Conservation (phyloP, 2,888 invertebrate genomes). For the Drosophila leonis region DNA sequence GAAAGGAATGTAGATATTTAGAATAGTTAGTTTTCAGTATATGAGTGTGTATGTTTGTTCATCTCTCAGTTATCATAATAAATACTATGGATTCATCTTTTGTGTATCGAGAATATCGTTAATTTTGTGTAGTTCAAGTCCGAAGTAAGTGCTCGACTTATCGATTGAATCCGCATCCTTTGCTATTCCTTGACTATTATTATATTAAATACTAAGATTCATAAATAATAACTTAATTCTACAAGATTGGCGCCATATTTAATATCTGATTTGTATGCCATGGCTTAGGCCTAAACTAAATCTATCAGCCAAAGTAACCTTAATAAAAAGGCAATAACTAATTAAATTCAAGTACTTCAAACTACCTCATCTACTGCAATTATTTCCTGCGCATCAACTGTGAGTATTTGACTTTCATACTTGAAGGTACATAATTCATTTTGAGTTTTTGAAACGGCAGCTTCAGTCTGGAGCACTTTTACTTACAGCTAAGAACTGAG, state of each 20-base stretch:
- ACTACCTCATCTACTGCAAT: neutral
- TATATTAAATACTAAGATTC: too few relatives aligned
- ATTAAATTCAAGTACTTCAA: neutral
- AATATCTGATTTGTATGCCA: neutral
- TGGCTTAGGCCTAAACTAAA: neutral
- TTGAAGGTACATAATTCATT: neutral
- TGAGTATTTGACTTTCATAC: neutral
- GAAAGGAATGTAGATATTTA: neutral
- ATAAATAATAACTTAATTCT: too few relatives aligned
- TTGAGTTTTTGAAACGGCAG: neutral
- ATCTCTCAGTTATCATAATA: neutral
- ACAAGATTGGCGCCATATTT: too few relatives aligned
- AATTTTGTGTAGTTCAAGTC: too few relatives aligned
- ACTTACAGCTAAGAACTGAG: neutral
- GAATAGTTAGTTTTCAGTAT: too few relatives aligned
- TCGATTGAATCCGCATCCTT: too few relatives aligned
- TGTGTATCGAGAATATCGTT: neutral
- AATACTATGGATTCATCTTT: neutral
- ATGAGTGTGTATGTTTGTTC: too few relatives aligned
- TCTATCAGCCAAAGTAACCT: neutral
- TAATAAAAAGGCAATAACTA: neutral
- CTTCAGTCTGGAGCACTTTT: neutral
- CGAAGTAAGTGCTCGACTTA: too few relatives aligned
- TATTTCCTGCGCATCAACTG: neutral
- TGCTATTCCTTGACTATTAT: neutral